phyloP scores from a whole-genome alignment of 2,888 invertebrate species.

The Pardosa pseudoannulata region DNA sequence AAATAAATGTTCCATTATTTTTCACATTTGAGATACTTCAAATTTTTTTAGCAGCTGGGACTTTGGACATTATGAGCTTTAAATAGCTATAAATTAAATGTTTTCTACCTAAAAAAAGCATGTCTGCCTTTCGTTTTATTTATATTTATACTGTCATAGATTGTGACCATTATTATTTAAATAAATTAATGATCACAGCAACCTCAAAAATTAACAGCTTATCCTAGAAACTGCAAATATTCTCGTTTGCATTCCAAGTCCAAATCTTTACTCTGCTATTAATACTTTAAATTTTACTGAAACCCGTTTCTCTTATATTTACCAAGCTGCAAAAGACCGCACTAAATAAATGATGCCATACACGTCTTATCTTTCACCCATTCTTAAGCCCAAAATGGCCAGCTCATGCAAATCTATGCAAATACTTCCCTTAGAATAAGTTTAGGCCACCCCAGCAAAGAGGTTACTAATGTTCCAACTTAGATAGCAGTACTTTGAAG shows the following conservation, averaged over 20 bases:
- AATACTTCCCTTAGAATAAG: slow-evolving; percentile 7
- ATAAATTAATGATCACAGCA: too few relatives aligned
- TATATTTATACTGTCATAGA: too few relatives aligned
- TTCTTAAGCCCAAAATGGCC: slow-evolving; percentile 12
- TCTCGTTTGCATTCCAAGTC: not conserved
- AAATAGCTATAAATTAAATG: too few relatives aligned
- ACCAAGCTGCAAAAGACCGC: slow-evolving; percentile 8
- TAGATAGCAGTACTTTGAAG: not conserved
- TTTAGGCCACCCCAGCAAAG: not conserved
- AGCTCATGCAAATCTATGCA: slow-evolving; percentile 10
- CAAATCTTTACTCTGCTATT: not conserved
- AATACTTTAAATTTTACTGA: not conserved
- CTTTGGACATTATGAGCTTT: too few relatives aligned
- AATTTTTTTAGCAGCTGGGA: too few relatives aligned
- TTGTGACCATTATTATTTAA: too few relatives aligned
- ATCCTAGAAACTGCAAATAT: not conserved
- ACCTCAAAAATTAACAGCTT: too few relatives aligned
- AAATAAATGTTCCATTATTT: too few relatives aligned
- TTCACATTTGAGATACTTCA: too few relatives aligned
- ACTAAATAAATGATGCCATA: slow-evolving; percentile 10
- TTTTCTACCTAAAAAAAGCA: too few relatives aligned
- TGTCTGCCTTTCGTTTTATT: too few relatives aligned
- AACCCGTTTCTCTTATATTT: not conserved
- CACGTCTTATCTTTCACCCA: slow-evolving; percentile 10
- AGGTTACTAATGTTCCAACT: slow-evolving; percentile 1